A percentile compares a stretch with the other conserved stretches of the same genome.
These are phyloP conservation scores for Hipposideros larvatus DNA, from an alignment of 2,797 vertebrate genomes.

Conservation along the genomic window DNA sequence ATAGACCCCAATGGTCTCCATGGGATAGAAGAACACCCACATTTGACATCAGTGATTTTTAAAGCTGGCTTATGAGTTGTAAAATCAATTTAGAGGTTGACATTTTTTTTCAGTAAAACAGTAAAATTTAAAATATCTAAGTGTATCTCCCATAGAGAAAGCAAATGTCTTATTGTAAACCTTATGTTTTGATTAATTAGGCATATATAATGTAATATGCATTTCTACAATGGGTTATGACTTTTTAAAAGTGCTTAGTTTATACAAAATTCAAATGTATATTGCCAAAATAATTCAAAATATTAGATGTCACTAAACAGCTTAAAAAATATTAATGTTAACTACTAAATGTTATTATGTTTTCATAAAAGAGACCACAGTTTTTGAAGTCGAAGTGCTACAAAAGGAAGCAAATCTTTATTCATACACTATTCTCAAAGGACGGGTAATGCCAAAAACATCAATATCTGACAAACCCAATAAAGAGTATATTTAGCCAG, in stretches of 20 bases:
- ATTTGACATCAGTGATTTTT: not conserved
- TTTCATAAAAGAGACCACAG: constrained; percentile 39
- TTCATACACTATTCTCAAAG: not conserved
- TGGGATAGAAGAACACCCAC: not conserved
- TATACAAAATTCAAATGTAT: not conserved
- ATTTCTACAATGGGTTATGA: not conserved
- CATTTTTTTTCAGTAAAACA: not conserved
- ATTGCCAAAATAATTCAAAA: constrained; percentile 29
- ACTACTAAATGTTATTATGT: not conserved
- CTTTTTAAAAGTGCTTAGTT: not conserved
- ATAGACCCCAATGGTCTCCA: not conserved
- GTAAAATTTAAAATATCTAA: constrained; percentile 43
- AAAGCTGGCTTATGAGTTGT: not conserved
- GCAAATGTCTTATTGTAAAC: not conserved
- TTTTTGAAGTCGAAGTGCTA: constrained; percentile 10
- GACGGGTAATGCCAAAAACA: not conserved
- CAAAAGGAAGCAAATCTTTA: not conserved
- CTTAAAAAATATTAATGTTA: not conserved
- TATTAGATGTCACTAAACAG: not conserved
- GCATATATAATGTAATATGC: not conserved
- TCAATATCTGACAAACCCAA: not conserved
- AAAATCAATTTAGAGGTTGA: constrained; percentile 44
- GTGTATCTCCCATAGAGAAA: not conserved
- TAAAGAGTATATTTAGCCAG: not conserved
- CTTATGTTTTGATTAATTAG: constrained; percentile 10